Base-by-base conservation (phyloP, 2,888 invertebrate genomes). In the Noctua janthe region DNA sequence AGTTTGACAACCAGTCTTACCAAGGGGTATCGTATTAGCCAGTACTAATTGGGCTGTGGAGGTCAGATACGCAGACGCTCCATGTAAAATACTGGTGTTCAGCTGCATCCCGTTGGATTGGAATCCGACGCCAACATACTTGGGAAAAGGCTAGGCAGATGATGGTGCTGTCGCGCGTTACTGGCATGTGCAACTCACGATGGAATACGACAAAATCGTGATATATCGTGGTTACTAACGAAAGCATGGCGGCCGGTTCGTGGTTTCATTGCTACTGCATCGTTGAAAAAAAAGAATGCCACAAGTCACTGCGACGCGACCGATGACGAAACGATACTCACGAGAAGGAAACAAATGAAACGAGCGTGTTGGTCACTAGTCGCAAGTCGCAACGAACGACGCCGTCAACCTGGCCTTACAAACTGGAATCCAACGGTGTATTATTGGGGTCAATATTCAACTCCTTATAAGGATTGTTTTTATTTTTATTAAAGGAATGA, bases 361-460 rank as follows among this genome's bases (percentile, higher is more conserved):
- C 29, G 29, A 29, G 29, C 17, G 17, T 62, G 8, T 29, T 62
- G 0, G 2, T 29, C 29, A 29, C 59, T 29, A 15, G 29, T 62
- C 62, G 29, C 64, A 35, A 64, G 35, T 64, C 64, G 64, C 64
- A 35, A 64, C 17, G 17, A 8, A 0, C 0, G 29, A 35, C 17
- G 35, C 64, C 35, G 35, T 35, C 17, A 64, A 35, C 64, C 35
- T 35, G 8, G 35, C 35, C 17, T 66, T 49, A 67, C 23, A 29
- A 49, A 81, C 39, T 74, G 29, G 66, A 80, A 49, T 59, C 29
- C 4, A 49, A 39, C 74, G 49, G 56, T 43, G 49, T 43, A 39
- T 7, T 29, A 66, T 56, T 66, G 35, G 29, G 82, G 56, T 56
- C 82, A 49, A 47, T 35, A 17, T 54, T 6, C 54, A 59, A 72